These are phyloP conservation scores for Laticauda colubrina DNA, from an alignment of 2,113 vertebrate genomes.

Conservation along the genomic window DNA sequence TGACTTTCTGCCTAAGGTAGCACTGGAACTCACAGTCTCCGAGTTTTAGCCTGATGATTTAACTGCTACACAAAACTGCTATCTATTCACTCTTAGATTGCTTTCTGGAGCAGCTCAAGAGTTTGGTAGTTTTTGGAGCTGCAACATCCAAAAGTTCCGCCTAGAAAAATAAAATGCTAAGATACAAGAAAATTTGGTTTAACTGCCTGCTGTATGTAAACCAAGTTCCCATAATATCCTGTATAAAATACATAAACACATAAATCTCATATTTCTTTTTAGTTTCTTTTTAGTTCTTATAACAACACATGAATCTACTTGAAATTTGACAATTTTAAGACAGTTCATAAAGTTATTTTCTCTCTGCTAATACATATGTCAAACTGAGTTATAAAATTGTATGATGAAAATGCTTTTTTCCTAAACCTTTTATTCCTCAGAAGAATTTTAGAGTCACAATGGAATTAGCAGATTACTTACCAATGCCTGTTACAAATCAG, in stretches of 20 bases:
- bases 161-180: background rate
- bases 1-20: no score
- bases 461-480: background rate
- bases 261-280: background rate
- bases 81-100: background rate
- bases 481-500: background rate
- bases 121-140: background rate
- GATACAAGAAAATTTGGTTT: background rate
- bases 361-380: background rate
- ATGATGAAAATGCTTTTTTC: background rate
- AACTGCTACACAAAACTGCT: background rate
- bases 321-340: background rate
- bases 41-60: background rate
- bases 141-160: background rate
- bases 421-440: background rate
- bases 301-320: background rate
- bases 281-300: background rate
- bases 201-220: background rate
- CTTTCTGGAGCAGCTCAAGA: background rate
- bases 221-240: background rate
- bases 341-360: background rate
- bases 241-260: background rate
- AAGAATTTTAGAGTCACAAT: background rate
- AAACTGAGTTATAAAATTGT: background rate
- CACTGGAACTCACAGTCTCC: background rate